phyloP scores from a whole-genome alignment of 2,113 vertebrate genomes.

The Platycercus adscitus region DNA sequence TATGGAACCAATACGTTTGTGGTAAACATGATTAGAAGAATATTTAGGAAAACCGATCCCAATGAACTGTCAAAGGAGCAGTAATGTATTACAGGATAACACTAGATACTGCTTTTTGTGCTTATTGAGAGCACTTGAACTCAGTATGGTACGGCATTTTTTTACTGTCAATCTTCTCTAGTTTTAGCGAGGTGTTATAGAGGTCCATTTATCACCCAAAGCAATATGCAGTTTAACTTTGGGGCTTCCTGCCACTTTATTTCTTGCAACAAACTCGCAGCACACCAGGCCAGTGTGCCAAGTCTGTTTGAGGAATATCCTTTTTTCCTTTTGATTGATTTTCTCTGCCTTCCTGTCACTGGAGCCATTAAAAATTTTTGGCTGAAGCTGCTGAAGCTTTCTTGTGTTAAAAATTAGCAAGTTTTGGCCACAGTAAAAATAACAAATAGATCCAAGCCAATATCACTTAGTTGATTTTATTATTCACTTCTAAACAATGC shows the following conservation, averaged over 20 bases:
- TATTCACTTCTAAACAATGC: conserved; percentile 9
- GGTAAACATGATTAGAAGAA: not conserved
- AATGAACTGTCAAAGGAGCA: not conserved
- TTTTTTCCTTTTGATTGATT: not conserved
- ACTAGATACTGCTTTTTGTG: not conserved
- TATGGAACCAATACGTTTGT: not conserved
- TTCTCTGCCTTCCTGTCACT: not conserved
- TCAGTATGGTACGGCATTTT: not conserved
- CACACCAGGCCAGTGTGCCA: not conserved
- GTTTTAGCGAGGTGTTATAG: not conserved
- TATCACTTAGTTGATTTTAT: not conserved
- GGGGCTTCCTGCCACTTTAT: not conserved
- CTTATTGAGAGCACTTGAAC: not conserved
- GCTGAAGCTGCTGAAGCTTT: not conserved
- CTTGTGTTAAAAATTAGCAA: not conserved
- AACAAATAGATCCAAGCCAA: not conserved
- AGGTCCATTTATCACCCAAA: not conserved
- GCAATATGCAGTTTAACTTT: not conserved
- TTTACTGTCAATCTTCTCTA: not conserved
- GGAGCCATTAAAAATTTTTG: not conserved
- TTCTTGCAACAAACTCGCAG: not conserved
- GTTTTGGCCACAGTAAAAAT: not conserved
- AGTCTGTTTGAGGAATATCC: not conserved
- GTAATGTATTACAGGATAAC: not conserved
- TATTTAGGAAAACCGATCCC: not conserved